Base-by-base conservation (phyloP, 2,797 vertebrate species). In the Eremophila alpestris region DNA sequence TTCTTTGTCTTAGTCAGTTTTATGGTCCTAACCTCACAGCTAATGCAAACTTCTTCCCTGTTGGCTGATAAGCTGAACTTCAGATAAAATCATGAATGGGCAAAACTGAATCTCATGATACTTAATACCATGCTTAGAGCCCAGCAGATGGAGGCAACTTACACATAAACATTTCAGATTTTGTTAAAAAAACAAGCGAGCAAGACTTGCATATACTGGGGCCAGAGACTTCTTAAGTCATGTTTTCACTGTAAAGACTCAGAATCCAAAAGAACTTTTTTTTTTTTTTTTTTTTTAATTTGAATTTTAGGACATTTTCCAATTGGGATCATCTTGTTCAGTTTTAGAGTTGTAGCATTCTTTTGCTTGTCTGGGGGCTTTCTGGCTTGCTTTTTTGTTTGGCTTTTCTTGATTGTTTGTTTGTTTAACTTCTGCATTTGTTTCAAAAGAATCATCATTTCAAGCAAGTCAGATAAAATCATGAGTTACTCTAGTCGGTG, bases 1-100 rank as follows among this genome's bases (percentile, higher is more conserved):
- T 94, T 93, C 70, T 51, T 78, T 87, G 76, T 88, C 73, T 93
- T 94, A 76, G 92, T 89, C 76, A 95, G 85, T 92, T 96, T 97
- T 95, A 93, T 91, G 90, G 91, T 94, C 74, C 79, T 91, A 94
- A 93, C 56, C 77, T 96, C 83, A 81, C 75, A 95, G 75, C 89
- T 94, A 95, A 74, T 69, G 83, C 93, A 97, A 95, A 96, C 73
- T 69, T 87, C 38, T 95, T 89, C 87, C 80, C 94, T 56, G 27
- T 22, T 79, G 83, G 40, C 67, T 93, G 96, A 81, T 23, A 83
- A 93, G 18, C n/a, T 94, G 80, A 95, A 76, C 83, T 95, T 87
- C 73, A 83, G 90, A 90, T 51, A 71, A 83, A 88, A 88, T 40
- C n/a, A 21, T 0, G 0, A 88, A 55, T 27, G 41, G 59, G 43